Conservation (phyloP, 2,113 vertebrate genomes). For the Climacteris rufus region DNA sequence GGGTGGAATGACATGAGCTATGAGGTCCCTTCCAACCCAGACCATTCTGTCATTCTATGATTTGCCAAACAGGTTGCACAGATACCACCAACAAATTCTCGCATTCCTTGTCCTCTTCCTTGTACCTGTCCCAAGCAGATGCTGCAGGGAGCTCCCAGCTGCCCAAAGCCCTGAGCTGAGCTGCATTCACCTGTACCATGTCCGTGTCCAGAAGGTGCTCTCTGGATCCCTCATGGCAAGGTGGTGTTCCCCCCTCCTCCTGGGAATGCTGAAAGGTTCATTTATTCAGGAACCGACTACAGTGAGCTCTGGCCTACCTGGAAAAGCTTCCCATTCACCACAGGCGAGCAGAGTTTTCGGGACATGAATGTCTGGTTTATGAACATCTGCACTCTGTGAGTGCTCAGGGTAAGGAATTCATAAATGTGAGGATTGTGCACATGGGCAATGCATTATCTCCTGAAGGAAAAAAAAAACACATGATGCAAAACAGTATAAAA, state of each 20-base stretch:
- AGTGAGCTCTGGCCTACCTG: background rate
- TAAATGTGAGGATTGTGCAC: background rate
- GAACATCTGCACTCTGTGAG: background rate
- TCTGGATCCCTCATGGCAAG: background rate
- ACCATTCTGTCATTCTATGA: no score
- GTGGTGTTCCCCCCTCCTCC: background rate
- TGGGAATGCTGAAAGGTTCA: background rate
- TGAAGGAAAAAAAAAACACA: background rate
- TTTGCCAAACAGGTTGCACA: background rate
- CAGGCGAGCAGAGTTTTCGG: background rate
- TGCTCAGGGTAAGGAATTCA: background rate
- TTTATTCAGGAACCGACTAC: background rate
- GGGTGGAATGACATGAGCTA: no score
- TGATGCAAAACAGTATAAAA: background rate
- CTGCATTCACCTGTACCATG: accelerated
- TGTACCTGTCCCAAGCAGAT: background rate
- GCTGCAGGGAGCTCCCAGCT: background rate
- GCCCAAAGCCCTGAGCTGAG: background rate
- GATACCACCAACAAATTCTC: no score
- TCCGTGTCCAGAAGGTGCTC: background rate
- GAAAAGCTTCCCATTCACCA: conserved; percentile 35
- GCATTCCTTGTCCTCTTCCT: background rate
- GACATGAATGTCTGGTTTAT: conserved; percentile 30
- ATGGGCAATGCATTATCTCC: background rate
- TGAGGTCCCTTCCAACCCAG: no score